Base-by-base conservation (phyloP, 2,113 vertebrate genomes). In the Nyctereutes procyonoides region DNA sequence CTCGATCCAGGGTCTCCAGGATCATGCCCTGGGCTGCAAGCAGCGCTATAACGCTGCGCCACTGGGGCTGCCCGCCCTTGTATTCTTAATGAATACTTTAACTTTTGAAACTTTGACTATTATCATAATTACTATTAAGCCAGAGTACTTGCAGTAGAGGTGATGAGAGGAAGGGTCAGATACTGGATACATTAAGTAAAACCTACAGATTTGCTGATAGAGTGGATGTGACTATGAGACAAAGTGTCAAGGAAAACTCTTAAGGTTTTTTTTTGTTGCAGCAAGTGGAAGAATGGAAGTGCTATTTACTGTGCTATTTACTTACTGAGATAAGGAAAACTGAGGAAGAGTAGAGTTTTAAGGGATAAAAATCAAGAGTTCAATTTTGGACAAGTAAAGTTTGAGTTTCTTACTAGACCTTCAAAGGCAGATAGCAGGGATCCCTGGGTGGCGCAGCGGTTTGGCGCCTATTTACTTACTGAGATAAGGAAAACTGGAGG, bases 281-380 rank as follows among this genome's bases (percentile, higher is more conserved):
- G 38, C 35, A 87, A 95, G 35, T 79, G 55, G 22, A 95, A 87
- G 43, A 93, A 87, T 24, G 43, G 73, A 90, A 58, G 8, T 58
- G 51, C 30, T 85, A 22, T 48, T 35, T 73, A 55, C 26, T 73
- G 63, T 32, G 62, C 24, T 32, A 86, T 91, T 53, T 77, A 60
- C 56, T 79, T 62, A 62, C 38, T 65, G 38, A 90, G 48, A 92
- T 82, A 38, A 88, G 60, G 15, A 93, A 81, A 60, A 60, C 73
- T 62, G 19, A 90, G 8, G 24, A 84, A 55, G 26, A 73, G 15
- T 26, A 73, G 35, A 69, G 19, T 30, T 80, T 60, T 43, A 58
- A 63, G 71, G 13, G 20, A 88, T 16, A 96, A 89, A 84, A 88
- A 83, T 48, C 19, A 86, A 90, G 62, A 58, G 24, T 77, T 96